Percentiles rank a stretch among this genome's conserved stretches.
phyloP scores from a whole-genome alignment of 1,140 invertebrate species.

The Lepidurus couesii region DNA sequence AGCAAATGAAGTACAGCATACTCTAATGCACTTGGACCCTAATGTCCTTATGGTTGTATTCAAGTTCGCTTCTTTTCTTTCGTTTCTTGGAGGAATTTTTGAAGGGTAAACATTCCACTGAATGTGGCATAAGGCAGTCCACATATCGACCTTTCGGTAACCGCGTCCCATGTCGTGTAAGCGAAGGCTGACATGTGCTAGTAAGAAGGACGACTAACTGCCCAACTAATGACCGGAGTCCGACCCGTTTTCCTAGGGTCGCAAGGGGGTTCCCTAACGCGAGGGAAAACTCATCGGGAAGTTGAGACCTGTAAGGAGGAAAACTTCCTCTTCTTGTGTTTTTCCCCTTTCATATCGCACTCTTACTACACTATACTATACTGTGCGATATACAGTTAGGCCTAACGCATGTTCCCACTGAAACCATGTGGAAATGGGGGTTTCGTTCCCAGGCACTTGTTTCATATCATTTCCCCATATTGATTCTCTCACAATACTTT shows the following conservation, averaged over 20 bases:
- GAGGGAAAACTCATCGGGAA: background rate
- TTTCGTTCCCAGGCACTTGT: slow-evolving; percentile 16
- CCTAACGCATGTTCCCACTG: background rate
- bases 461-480: background rate
- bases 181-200: slow-evolving; percentile 4
- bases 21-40: background rate
- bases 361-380: background rate
- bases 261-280: background rate
- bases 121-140: background rate
- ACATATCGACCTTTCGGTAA: background rate
- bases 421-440: slow-evolving; percentile 4
- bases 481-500: slow-evolving; percentile 15
- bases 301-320: background rate
- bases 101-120: background rate
- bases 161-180: background rate
- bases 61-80: too few relatives aligned
- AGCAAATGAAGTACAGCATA: background rate
- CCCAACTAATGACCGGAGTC: slow-evolving; percentile 16
- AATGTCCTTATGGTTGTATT: background rate
- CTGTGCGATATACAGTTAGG: background rate
- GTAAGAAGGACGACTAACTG: slow-evolving; percentile 18
- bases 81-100: background rate
- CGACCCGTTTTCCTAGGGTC: background rate
- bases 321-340: background rate
- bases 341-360: background rate